Conservation (phyloP, 2,797 vertebrate genomes). For the Lacerta viridis region DNA sequence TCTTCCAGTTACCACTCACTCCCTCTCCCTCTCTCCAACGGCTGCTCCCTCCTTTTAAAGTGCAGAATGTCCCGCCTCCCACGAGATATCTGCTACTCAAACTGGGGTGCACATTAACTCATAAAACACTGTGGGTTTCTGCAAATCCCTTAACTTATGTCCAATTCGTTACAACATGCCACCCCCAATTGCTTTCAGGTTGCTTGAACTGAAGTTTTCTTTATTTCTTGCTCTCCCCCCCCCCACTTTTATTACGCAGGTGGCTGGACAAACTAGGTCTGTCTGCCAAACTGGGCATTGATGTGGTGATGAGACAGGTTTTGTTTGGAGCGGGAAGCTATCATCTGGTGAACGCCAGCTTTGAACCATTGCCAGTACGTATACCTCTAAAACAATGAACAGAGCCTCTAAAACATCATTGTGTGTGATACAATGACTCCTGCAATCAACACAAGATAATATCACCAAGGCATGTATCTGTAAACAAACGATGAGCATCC, state of each 20-base stretch:
- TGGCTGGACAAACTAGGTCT: conserved; percentile 97
- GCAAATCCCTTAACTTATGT: too few species aligned
- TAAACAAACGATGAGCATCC: too few species aligned
- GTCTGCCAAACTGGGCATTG: conserved; percentile 87
- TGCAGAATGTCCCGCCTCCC: too few species aligned
- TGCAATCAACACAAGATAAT: too few species aligned
- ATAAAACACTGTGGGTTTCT: too few species aligned
- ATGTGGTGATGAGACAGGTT: conserved; percentile 94
- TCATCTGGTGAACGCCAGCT: conserved; percentile 90
- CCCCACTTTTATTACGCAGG: conserved; percentile 80
- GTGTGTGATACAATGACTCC: too few species aligned
- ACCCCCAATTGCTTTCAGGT: neutral
- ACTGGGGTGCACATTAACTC: too few species aligned
- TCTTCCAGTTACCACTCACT: too few species aligned
- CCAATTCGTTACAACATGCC: neutral
- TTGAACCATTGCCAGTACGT: conserved; percentile 93
- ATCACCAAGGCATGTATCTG: too few species aligned
- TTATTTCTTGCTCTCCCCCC: neutral
- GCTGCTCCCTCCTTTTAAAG: too few species aligned
- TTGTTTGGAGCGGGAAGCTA: conserved; percentile 92
- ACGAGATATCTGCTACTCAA: too few species aligned
- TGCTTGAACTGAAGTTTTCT: accelerated
- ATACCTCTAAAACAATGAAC: neutral
- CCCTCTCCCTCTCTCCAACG: too few species aligned
- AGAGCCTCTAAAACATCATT: neutral